These are phyloP conservation scores for Sparus aurata DNA, from an alignment of 2,797 vertebrate species.

Conservation along the genomic window DNA sequence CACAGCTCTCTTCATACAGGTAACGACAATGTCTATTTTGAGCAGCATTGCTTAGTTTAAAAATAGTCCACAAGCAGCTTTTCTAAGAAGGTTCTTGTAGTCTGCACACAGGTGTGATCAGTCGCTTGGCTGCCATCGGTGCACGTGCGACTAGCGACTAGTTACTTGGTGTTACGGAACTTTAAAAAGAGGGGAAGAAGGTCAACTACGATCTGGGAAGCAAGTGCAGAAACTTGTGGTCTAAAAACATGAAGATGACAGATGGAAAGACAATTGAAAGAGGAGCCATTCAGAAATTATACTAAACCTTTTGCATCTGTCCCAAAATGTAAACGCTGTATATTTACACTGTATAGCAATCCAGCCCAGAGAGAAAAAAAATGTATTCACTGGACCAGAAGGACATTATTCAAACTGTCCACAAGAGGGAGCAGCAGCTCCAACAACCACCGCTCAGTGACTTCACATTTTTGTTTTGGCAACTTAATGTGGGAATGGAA, in stretches of 20 bases:
- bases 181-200: neutral
- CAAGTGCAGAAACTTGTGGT: neutral
- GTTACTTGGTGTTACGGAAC: neutral
- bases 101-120: neutral
- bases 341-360: neutral
- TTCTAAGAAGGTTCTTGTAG: slow-evolving; percentile 21
- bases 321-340: neutral
- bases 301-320: neutral
- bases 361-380: neutral
- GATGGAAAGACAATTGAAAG: neutral
- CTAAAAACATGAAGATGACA: neutral
- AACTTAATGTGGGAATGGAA: slow-evolving; percentile 68
- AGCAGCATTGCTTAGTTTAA: slow-evolving; percentile 9
- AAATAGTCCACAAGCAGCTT: slow-evolving; percentile 62
- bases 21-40: slow-evolving; percentile 19
- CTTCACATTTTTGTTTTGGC: slow-evolving; percentile 19
- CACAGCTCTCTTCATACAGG: neutral
- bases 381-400: neutral
- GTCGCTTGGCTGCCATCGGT: slow-evolving; percentile 5
- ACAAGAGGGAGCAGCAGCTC: slow-evolving; percentile 64
- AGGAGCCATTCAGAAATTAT: neutral
- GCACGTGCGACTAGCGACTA: neutral
- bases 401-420: slow-evolving; percentile 27
- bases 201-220: neutral
- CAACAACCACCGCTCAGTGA: slow-evolving; percentile 13